phyloP scores from a whole-genome alignment of 2,888 invertebrate genomes.

The Agriopis aurantiaria region DNA sequence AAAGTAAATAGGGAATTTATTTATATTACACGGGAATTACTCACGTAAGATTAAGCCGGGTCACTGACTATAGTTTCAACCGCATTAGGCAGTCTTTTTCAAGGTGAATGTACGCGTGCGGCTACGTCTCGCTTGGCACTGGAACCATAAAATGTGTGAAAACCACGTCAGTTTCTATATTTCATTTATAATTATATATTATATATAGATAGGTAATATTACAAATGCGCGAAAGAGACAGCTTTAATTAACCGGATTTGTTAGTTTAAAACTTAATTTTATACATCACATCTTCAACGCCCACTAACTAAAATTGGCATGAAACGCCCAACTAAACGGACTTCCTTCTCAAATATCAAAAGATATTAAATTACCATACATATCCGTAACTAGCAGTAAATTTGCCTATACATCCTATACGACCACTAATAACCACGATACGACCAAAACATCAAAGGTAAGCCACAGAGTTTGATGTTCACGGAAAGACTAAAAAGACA shows the following conservation, averaged over 20 bases:
- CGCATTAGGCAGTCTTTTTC: no score
- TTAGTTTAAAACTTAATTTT: background rate
- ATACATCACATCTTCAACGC: background rate
- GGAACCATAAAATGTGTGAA: no score
- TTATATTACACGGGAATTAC: no score
- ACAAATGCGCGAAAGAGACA: no score
- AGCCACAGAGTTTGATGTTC: conserved; percentile 52
- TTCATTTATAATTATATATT: no score
- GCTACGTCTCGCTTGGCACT: no score
- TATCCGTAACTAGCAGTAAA: conserved; percentile 44
- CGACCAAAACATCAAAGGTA: conserved; percentile 52
- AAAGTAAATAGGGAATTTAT: no score
- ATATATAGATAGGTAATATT: no score
- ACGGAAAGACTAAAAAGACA: conserved; percentile 52
- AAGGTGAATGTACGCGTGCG: no score
- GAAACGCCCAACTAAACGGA: conserved; percentile 9
- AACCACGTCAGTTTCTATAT: no score
- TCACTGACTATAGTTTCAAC: no score
- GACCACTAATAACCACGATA: conserved; percentile 45
- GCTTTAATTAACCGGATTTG: background rate
- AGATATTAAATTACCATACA: conserved; percentile 34
- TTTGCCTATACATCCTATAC: conserved; percentile 32
- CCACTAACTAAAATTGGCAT: conserved; percentile 1
- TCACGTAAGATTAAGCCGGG: no score
- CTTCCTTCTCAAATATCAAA: conserved; percentile 43